Evolutionary conservation across 1,140 invertebrate species (phyloP).

Genomic region (Cydia splendana): DNA sequence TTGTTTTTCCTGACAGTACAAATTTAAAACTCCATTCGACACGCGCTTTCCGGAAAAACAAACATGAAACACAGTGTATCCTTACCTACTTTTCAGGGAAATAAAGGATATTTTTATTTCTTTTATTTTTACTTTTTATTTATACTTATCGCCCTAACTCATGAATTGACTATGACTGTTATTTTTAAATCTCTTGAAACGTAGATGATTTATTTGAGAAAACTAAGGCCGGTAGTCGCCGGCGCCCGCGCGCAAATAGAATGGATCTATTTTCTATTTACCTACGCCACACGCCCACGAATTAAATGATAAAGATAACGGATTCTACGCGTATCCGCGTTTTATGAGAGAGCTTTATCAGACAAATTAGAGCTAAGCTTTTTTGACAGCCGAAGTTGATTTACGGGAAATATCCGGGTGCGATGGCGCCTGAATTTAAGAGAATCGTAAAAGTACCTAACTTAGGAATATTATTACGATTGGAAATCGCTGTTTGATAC

Average conservation of each 20-base stretch:
- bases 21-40: no score
- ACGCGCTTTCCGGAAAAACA: no score
- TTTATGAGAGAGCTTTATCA: not conserved
- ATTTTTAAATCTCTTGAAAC: conserved; percentile 15
- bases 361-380: not conserved
- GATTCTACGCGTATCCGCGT: not conserved
- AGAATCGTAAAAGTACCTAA: no score
- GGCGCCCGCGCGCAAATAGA: conserved; percentile 19
- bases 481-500: no score
- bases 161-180: not conserved
- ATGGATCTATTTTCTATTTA: conserved; percentile 17
- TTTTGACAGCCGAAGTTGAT: not conserved
- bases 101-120: no score
- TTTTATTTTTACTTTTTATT: no score
- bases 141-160: no score
- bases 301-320: conserved; percentile 22
- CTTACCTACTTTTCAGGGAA: no score
- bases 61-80: not conserved
- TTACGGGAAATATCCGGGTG: not conserved
- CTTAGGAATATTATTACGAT: no score
- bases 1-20: not conserved
- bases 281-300: conserved; percentile 17
- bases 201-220: conserved; percentile 31
- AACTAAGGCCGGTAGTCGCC: not conserved
- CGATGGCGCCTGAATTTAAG: no score